Evolutionary conservation across 2,113 vertebrate species (phyloP), one percentile per base, ranked within the genome.

Genomic region (Tonatia bakeri): DNA sequence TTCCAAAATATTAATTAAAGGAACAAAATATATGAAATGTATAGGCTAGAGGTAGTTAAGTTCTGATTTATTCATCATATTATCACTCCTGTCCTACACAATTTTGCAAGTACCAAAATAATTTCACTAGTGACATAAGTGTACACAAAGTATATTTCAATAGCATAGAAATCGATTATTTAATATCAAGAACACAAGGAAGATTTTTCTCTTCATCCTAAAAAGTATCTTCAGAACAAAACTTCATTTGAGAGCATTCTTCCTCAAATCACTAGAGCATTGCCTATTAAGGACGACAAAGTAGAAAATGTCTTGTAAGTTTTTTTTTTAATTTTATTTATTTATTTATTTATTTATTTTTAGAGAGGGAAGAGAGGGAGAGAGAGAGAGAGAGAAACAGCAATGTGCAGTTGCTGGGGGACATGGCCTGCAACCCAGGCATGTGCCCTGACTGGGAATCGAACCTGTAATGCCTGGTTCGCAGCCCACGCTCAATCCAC

Each of bases 71-170:
- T 59, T 45, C 19, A 33, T 5, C 73, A 7, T 33, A 72, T 95
- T 83, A 69, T 90, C 45, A 73, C 70, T 89, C 28, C 16, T 87
- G 47, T 24, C 33, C 50, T 56, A 79, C 15, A 72, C 47, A 24
- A 45, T 73, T 93, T 84, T 64, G 38, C n/a, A 87, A 91, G 65
- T 61, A 70, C n/a, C 90, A 90, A 90, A 93, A 72, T 64, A 95
- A 93, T 95, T 50, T 84, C 12, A 61, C 24, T 13, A 87, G 17
- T 85, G 52, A 89, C 90, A 86, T 64, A 89, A 87, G 36, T 83
- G 40, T 73, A 64, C 43, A 67, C 5, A 8, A 95, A 81, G 24
- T 38, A 83, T 38, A 91, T 92, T 77, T 80, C 47, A 83, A 54
- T 15, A 83, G 54, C 38, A 79, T 26, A 76, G 52, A 91, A 91